Evolutionary conservation across 2,113 vertebrate genomes (phyloP).

Genomic region (Syrmaticus mikado): DNA sequence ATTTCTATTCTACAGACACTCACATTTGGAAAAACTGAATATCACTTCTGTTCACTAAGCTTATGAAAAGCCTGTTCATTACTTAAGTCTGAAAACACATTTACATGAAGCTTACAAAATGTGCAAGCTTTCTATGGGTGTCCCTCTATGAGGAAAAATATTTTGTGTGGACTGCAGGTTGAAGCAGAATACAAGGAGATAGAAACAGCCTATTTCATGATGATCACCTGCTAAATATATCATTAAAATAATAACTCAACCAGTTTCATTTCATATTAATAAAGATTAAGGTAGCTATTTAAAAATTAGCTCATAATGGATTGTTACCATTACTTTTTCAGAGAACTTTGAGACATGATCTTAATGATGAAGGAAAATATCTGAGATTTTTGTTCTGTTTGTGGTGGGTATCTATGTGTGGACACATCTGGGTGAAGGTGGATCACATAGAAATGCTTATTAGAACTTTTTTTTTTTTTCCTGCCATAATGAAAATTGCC

Average conservation of each 20-base stretch:
- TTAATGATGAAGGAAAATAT: neutral
- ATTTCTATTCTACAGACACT: constrained; percentile 49
- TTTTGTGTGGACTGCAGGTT: neutral
- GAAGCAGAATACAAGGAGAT: neutral
- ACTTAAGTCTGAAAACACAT: constrained; percentile 56
- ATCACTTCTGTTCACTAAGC: constrained; percentile 46
- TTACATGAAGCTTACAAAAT: constrained; percentile 51
- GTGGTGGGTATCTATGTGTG: rapidly evolving
- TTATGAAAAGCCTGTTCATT: constrained; percentile 49
- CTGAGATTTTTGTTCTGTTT: neutral
- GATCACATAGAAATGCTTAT: neutral
- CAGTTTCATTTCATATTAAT: neutral
- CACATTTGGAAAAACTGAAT: constrained; percentile 43
- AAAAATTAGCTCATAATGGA: neutral
- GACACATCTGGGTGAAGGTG: rapidly evolving
- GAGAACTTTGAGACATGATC: neutral
- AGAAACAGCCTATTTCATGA: neutral
- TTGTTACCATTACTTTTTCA: neutral
- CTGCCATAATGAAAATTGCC: neutral
- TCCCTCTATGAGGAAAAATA: neutral
- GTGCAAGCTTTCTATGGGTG: constrained; percentile 40
- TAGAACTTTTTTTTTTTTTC: neutral
- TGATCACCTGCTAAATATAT: neutral
- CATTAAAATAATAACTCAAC: neutral
- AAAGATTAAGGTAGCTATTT: neutral